phyloP scores from a whole-genome alignment of 1,140 invertebrate genomes.

The Scaptomyza pallida region DNA sequence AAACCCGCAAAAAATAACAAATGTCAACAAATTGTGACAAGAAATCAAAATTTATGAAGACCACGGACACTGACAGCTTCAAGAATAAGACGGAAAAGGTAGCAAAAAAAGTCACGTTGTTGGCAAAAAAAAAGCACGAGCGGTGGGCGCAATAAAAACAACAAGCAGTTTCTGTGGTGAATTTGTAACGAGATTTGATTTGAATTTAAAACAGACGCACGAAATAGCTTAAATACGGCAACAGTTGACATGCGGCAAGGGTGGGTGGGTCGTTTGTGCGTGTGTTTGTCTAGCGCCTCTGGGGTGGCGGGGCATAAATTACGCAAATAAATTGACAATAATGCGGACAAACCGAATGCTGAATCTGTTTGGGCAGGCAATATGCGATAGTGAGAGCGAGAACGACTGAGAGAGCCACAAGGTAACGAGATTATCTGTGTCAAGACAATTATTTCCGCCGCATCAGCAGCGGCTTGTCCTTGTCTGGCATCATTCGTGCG shows the following conservation, averaged over 20 bases:
- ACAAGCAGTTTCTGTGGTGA: conserved; percentile 45
- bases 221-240: conserved; percentile 69
- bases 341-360: conserved; percentile 47
- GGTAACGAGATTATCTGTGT: conserved; percentile 83
- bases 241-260: conserved; percentile 44
- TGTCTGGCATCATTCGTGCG: conserved; percentile 68
- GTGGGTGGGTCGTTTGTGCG: conserved; percentile 1
- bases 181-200: conserved; percentile 81
- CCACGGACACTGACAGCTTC: conserved; percentile 18
- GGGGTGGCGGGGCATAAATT: conserved; percentile 72
- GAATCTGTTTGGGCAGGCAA: conserved; percentile 18
- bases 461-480: conserved; percentile 64
- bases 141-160: not conserved
- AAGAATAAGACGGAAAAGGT: not conserved
- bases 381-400: conserved; percentile 7
- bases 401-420: conserved; percentile 47
- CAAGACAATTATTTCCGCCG: conserved; percentile 83
- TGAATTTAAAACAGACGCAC: conserved; percentile 76
- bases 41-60: conserved; percentile 71
- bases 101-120: not conserved
- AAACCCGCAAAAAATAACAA: conserved; percentile 59
- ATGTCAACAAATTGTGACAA: conserved; percentile 82
- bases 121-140: conserved; percentile 39
- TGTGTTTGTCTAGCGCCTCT: conserved; percentile 48
- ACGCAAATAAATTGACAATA: conserved; percentile 81